A percentile compares a stretch with the other conserved stretches of the same genome.
Conservation (phyloP, 1,140 invertebrate species). For the Caenorhabditis elegans region DNA sequence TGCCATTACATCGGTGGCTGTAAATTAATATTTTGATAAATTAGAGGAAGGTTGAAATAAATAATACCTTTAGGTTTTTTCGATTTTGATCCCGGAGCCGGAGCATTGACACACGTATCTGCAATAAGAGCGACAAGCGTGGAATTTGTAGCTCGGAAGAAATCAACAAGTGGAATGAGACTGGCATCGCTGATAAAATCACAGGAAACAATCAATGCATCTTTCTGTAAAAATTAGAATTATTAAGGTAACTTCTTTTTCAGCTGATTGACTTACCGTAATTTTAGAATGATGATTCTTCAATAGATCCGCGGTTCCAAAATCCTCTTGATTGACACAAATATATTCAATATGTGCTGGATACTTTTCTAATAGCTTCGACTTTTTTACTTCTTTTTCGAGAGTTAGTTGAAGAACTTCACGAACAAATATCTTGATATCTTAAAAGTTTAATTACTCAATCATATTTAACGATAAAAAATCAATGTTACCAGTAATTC, state of each 20-base stretch:
- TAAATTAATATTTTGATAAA: neutral
- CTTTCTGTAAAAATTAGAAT: slow-evolving; percentile 34
- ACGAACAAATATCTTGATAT: slow-evolving; percentile 24
- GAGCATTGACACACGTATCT: slow-evolving; percentile 3
- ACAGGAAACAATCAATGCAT: slow-evolving; percentile 27
- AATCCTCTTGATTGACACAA: neutral
- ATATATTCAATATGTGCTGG: neutral
- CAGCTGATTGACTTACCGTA: slow-evolving; percentile 7
- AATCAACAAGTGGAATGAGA: slow-evolving; percentile 19
- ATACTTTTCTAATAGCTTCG: neutral
- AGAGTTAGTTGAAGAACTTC: neutral
- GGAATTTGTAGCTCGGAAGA: slow-evolving; percentile 14
- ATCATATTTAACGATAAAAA: neutral
- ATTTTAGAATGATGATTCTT: neutral
- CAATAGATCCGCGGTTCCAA: slow-evolving; percentile 28
- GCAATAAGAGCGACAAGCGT: neutral
- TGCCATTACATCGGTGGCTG: slow-evolving; percentile 38
- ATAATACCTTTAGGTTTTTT: slow-evolving; percentile 33
- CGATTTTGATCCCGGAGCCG: slow-evolving; percentile 30
- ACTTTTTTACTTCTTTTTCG: neutral
- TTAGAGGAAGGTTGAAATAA: neutral
- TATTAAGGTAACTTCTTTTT: too few species aligned
- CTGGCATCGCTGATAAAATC: slow-evolving; percentile 38
- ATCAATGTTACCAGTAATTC: slow-evolving; percentile 11
- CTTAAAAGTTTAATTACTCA: neutral